Conservation (phyloP, 2,888 invertebrate species). For the Alloscopus bannaensis region DNA sequence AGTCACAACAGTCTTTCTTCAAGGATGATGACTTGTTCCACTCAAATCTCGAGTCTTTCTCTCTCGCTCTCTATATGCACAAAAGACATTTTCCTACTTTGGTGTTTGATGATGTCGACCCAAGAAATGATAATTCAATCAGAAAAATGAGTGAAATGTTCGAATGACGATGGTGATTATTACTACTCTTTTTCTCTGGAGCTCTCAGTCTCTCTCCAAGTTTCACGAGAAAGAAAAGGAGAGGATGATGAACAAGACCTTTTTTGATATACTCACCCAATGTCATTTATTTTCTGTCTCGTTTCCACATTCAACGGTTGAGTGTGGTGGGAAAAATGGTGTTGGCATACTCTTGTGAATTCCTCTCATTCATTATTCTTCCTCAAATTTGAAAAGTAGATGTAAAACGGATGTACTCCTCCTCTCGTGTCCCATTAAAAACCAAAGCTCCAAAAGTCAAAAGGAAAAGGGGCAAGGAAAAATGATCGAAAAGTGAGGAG, state of each 20-base stretch:
- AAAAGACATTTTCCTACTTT: too few relatives aligned
- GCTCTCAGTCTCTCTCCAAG: too few relatives aligned
- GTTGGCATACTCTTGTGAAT: constrained; percentile 55
- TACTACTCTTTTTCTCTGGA: constrained; percentile 22
- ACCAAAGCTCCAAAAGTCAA: constrained; percentile 6
- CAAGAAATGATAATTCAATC: constrained; percentile 64
- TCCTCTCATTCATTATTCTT: constrained; percentile 63
- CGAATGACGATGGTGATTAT: constrained; percentile 43
- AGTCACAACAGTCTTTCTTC: too few relatives aligned
- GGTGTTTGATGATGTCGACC: constrained; percentile 46
- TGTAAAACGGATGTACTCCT: constrained; percentile 51
- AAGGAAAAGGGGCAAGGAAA: constrained; percentile 30
- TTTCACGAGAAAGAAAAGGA: too few relatives aligned
- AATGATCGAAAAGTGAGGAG: constrained; percentile 49
- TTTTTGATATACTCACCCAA: constrained; percentile 48
- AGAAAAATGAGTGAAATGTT: constrained; percentile 57
- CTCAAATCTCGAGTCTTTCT: too few relatives aligned
- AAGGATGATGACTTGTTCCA: too few relatives aligned
- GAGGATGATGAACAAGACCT: constrained; percentile 30
- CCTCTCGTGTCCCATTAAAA: constrained; percentile 22
- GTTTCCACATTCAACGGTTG: constrained; percentile 25
- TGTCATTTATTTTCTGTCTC: constrained; percentile 60
- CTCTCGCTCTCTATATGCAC: too few relatives aligned
- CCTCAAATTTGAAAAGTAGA: constrained; percentile 51
- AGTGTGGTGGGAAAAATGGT: constrained; percentile 13